Evolutionary conservation across 2,797 vertebrate genomes (phyloP).

Genomic region (Anguilla megastoma): DNA sequence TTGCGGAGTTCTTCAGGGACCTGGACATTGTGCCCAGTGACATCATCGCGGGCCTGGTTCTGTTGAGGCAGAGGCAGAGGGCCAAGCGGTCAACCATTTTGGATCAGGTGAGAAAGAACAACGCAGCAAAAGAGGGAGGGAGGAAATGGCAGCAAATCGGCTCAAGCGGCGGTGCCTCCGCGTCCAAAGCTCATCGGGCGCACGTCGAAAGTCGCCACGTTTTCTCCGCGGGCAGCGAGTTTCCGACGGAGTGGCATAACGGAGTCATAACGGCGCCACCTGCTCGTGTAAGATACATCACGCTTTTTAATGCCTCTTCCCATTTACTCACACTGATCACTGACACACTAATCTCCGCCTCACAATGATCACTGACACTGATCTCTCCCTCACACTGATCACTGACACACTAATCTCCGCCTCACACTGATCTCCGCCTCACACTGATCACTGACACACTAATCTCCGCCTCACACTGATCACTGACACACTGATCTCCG

Average conservation of each 20-base stretch:
- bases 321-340: not conserved
- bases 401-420: not conserved
- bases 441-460: too few relatives aligned
- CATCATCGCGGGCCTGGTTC: constrained; percentile 95
- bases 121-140: not conserved
- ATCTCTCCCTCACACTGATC: not conserved
- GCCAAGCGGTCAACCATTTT: constrained; percentile 90
- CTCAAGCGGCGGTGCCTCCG: not conserved
- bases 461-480: constrained; percentile 43
- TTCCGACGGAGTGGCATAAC: not conserved
- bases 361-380: not conserved
- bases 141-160: not conserved
- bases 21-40: constrained; percentile 98
- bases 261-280: not conserved
- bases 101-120: constrained; percentile 79
- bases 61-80: constrained; percentile 93
- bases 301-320: not conserved
- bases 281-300: not conserved
- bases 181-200: not conserved
- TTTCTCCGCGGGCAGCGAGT: not conserved
- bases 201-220: not conserved
- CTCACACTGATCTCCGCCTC: not conserved
- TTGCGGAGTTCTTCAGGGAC: constrained; percentile 97
- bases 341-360: not conserved
- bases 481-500: not conserved